Evolutionary conservation across 2,888 invertebrate genomes (phyloP), one percentile per base, ranked within the genome.

Genomic region (Crossocerus cetratus): DNA sequence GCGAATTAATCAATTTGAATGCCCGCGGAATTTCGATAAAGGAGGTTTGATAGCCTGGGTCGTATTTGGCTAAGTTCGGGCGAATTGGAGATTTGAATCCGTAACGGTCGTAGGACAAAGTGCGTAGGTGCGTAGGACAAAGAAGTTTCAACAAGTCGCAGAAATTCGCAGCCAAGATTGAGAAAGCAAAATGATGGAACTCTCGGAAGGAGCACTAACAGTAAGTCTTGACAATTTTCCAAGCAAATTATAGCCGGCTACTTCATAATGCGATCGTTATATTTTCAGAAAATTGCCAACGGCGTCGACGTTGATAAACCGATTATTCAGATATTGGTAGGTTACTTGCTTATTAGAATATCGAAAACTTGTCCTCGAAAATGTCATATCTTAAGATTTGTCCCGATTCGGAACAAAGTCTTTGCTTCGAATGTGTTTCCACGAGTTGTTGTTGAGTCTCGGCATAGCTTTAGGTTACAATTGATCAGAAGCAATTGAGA

Each of bases 251-350:
- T 16, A 23, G 16, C n/a, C n/a, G 44, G 58, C 64, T 76, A 80
- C 43, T 60, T 64, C 59, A 23, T 14, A 14, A 5, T 2, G 22
- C 2, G 65, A 71, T 78, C 14, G 0, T 82, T 62, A 63, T 13
- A 49, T 16, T 86, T 90, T 3, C 85, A 96, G 95, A 91, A 92
- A 23, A 95, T 97, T 23, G 95, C 97, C 94, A 93, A 92, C 81
- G 96, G 96, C 3, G 94, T 93, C 14, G 92, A 94, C 63, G 92
- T 94, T 73, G 93, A 94, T 1, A 93, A 94, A 58, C 97, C 97
- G 0, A 91, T 96, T 14, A 92, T 97, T 86, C 97, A 97, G 91
- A 93, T 97, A 23, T 91, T 97, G 78, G 92, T 92, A 88, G 89
- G 88, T 87, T 67, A 58, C 16, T 45, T 21, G 3, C 20, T 11